Percentiles rank a stretch among this genome's conserved stretches.
These are phyloP conservation scores for Patella depressa DNA, from an alignment of 2,888 invertebrate genomes.

Conservation along the genomic window DNA sequence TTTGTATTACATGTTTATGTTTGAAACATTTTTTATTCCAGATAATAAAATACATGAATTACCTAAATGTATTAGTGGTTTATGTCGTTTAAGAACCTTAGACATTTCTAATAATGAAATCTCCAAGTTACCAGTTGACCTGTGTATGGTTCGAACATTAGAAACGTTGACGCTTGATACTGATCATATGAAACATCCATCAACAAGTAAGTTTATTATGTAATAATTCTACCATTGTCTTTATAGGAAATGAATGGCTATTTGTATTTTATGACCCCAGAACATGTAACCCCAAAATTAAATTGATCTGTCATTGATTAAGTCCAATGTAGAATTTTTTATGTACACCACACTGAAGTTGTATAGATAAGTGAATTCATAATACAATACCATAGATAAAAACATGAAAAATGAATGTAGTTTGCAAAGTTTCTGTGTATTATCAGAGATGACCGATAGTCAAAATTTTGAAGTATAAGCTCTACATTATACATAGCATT, in stretches of 20 bases:
- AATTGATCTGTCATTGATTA: background rate
- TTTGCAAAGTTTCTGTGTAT: too few relatives aligned
- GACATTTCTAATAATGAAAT: conserved; percentile 65
- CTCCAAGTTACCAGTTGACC: conserved; percentile 72
- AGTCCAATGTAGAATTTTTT: too few relatives aligned
- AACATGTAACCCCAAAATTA: background rate
- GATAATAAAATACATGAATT: conserved; percentile 63
- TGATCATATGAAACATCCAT: conserved; percentile 79
- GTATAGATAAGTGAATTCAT: too few relatives aligned
- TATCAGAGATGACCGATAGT: too few relatives aligned
- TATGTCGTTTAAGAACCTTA: conserved; percentile 57
- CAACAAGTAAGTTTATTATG: conserved; percentile 64
- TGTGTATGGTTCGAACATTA: conserved; percentile 79
- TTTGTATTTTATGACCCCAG: background rate
- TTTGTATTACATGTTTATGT: background rate
- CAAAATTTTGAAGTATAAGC: too few relatives aligned
- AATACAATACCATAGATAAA: too few relatives aligned
- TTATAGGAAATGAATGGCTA: background rate
- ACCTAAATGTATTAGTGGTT: conserved; percentile 52
- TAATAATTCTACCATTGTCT: background rate
- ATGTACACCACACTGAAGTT: too few relatives aligned
- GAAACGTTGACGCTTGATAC: conserved; percentile 77
- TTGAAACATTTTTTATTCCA: conserved; percentile 31
- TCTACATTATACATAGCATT: too few relatives aligned
- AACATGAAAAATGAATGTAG: too few relatives aligned